These are phyloP conservation scores for Hydrotaea cyrtoneurina DNA, from an alignment of 2,888 invertebrate species.

Conservation along the genomic window DNA sequence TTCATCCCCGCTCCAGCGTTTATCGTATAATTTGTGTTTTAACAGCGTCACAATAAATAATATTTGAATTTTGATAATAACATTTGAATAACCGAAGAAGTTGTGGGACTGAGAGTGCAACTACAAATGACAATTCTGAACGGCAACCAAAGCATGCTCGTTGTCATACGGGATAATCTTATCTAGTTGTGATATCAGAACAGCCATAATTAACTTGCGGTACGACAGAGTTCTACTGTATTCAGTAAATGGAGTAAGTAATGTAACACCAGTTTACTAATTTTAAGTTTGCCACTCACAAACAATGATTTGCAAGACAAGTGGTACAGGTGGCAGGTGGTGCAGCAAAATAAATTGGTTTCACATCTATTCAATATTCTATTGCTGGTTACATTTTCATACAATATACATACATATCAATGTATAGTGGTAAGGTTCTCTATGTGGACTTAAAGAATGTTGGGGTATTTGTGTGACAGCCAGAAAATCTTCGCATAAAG, in stretches of 20 bases:
- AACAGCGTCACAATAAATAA: not conserved
- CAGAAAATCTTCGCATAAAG: no score
- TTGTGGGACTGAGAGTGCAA: slow-evolving; percentile 5
- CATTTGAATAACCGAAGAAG: not conserved
- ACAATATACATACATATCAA: no score
- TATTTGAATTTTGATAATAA: slow-evolving; percentile 15
- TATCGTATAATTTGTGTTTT: slow-evolving; percentile 17
- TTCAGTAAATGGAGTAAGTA: not conserved
- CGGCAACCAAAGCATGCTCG: not conserved
- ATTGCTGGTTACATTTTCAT: no score
- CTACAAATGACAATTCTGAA: not conserved
- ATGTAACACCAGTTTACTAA: not conserved
- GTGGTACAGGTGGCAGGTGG: no score
- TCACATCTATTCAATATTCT: no score
- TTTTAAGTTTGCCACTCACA: not conserved
- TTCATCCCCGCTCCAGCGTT: not conserved
- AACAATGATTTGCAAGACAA: not conserved
- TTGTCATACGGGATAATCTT: slow-evolving; percentile 26
- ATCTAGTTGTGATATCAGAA: slow-evolving; percentile 33
- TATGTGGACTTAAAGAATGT: no score
- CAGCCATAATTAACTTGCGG: not conserved
- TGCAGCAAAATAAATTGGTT: no score
- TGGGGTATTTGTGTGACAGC: no score
- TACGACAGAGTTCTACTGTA: not conserved
- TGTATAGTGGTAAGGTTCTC: no score